Base-by-base conservation (phyloP, 2,888 invertebrate genomes). In the Caenorhabditis uteleia region DNA sequence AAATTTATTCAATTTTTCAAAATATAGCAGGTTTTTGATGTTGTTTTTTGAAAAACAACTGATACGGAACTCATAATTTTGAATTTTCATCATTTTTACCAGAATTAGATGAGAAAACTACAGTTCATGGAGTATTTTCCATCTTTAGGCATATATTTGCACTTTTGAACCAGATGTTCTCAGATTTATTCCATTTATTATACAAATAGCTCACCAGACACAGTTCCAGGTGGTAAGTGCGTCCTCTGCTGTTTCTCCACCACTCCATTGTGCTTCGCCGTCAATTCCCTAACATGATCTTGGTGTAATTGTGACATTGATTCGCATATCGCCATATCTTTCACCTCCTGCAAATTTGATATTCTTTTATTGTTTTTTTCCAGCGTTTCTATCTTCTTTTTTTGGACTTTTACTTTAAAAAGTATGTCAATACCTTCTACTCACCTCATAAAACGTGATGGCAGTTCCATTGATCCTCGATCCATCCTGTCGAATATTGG, bases 401-500 rank as follows among this genome's bases (percentile, higher is more conserved):
- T 31, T 31, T 31, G 10, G 12, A 31, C 8, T 31, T 31, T 12
- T 12, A 67, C 31, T 27, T n/a, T 14, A 34, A 21, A 16, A n/a
- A 44, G 12, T 42, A n/a, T n/a, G n/a, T n/a, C n/a, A n/a, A n/a
- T n/a, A n/a, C n/a, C n/a, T n/a, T n/a, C n/a, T 38, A 7, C 38
- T 10, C 31, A 78, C 93, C 86, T 98, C 98, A 86, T 91, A 95
- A 85, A 97, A 97, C 18, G 94, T 90, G 75, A 93, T 89, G 82
- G 92, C 92, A 82, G 93, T 93, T 61, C 98, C 98, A 87, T 93
- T 94, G 75, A 91, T 90, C 75, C 95, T 88, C 74, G 91, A 90
- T 53, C 95, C 97, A 88, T 98, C 95, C 87, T 97, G 95, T 78
- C 91, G 88, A 14, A 97, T 97, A 66, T 97, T 92, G 54, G 97